Evolutionary conservation across 2,113 vertebrate genomes (phyloP), one percentile per base, ranked within the genome.

Genomic region (Crotalus tigris): DNA sequence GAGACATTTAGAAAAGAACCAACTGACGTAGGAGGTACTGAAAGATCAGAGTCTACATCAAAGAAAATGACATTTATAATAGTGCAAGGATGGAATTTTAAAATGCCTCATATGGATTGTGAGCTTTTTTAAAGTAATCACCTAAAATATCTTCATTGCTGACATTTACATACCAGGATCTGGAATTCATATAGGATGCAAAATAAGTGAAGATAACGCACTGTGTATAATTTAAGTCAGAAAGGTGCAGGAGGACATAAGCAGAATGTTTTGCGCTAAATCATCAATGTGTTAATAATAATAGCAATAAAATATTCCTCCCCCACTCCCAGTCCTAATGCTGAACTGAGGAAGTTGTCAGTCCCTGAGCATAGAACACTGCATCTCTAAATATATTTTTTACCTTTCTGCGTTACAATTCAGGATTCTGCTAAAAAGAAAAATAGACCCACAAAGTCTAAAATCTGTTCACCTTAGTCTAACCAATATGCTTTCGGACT

Each of bases 1-100:
- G 57, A 92, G 92, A 92, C 33, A 88, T 17, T 33, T 90, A 90
- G 75, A 23, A 44, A 90, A 89, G 90, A 92, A 88, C 54, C 58
- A 75, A 64, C 92, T 57, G 29, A 19, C 64, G 58, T 55, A 64
- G 69, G 75, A 91, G 89, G 92, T 29, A 58, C 29, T 7, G 24
- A 55, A 57, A 90, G n/a, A 90, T 90, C 86, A 86, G 8, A 46
- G 1, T 90, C 59, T 53, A 90, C 59, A 92, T 11, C 89, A 54
- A 91, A 87, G 46, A 15, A 26, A 19, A 53, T 15, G 1, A 53
- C 61, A 89, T 81, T 89, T 81, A 55, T 69, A 85, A 89, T 46
- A 89, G 17, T 58, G 64, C 64, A 59, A 4, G 4, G 75, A 86
- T 90, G 55, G 53, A n/a, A 81, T 92, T 85, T 92, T 44, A 92